A percentile compares a stretch with the other conserved stretches of the same genome.
Conservation (phyloP, 2,888 invertebrate species). For the Smittia sp. region DNA sequence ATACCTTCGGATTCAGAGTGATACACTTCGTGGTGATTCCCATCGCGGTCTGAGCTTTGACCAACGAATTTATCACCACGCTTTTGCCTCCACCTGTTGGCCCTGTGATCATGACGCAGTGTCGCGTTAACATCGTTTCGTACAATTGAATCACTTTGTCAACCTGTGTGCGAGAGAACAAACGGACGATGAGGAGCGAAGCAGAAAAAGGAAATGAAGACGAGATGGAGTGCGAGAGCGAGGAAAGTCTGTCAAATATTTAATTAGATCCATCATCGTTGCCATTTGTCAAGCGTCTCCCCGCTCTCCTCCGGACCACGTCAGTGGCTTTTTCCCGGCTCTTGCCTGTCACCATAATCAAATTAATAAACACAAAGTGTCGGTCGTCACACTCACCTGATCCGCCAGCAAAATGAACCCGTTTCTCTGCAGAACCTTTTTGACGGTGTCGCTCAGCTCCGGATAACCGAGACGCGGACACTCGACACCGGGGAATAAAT, state of each 20-base stretch:
- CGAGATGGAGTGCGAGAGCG: not conserved
- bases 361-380: constrained; percentile 12
- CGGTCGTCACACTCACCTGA: constrained; percentile 57
- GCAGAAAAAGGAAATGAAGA: constrained; percentile 6
- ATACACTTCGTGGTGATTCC: constrained; percentile 76
- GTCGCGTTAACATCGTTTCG: constrained; percentile 92
- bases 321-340: constrained; percentile 2
- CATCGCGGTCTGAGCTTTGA: constrained; percentile 73
- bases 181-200: not conserved
- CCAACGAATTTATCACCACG: constrained; percentile 74
- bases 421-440: constrained; percentile 63
- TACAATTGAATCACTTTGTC: constrained; percentile 88
- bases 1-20: constrained; percentile 80
- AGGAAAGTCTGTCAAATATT: constrained; percentile 26
- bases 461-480: constrained; percentile 86
- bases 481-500: constrained; percentile 86
- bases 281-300: constrained; percentile 10
- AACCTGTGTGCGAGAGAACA: constrained; percentile 56
- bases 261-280: constrained; percentile 31
- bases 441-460: constrained; percentile 78
- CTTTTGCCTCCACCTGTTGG: constrained; percentile 92
- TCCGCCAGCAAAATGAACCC: constrained; percentile 67
- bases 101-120: constrained; percentile 88
- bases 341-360: not conserved
- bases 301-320: not conserved